These are phyloP conservation scores for Muscina levida DNA, from an alignment of 2,888 invertebrate species.

Conservation along the genomic window DNA sequence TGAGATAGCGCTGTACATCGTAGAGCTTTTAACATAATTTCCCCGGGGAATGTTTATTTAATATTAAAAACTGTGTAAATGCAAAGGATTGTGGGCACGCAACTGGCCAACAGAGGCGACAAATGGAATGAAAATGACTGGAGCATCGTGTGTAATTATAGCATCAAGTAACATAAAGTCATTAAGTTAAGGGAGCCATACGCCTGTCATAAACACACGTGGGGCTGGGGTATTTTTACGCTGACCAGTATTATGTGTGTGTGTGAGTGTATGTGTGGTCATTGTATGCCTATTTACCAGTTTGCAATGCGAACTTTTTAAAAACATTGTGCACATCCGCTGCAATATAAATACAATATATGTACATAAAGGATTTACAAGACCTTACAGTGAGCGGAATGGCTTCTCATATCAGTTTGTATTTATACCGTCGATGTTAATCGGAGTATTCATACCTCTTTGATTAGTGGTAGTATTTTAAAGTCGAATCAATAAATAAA, in stretches of 20 bases:
- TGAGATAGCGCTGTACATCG: neutral
- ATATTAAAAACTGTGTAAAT: constrained; percentile 43
- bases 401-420: too few relatives aligned
- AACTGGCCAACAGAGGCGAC: constrained; percentile 10
- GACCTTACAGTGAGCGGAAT: too few relatives aligned
- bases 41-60: constrained; percentile 48
- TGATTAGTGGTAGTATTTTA: too few relatives aligned
- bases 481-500: too few relatives aligned
- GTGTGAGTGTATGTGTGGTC: neutral
- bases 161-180: neutral
- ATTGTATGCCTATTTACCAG: neutral
- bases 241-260: neutral
- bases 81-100: constrained; percentile 53
- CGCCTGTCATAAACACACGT: neutral
- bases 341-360: too few relatives aligned
- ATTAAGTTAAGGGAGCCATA: neutral
- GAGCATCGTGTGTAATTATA: neutral
- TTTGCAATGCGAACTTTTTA: too few relatives aligned
- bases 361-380: too few relatives aligned
- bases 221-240: neutral
- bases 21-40: constrained; percentile 47
- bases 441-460: too few relatives aligned
- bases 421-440: too few relatives aligned
- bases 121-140: constrained; percentile 25
- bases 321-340: too few relatives aligned